phyloP scores from a whole-genome alignment of 1,140 invertebrate genomes.

The Hycleus cichorii region DNA sequence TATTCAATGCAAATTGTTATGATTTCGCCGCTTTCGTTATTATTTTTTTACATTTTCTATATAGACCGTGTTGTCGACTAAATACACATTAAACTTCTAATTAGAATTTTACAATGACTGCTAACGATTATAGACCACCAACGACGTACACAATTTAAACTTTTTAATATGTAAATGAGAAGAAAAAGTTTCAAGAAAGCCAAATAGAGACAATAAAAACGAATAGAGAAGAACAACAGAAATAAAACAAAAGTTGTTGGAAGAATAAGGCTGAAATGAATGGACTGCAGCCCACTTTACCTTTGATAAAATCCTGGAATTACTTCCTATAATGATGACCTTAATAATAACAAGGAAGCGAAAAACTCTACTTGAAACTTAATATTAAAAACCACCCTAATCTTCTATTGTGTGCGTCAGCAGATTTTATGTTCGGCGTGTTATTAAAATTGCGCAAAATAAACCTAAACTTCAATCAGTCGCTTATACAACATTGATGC shows the following conservation, averaged over 20 bases:
- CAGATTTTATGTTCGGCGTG: background rate
- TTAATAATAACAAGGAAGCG: too few species aligned
- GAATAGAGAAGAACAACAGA: too few species aligned
- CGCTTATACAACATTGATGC: background rate
- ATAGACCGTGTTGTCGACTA: background rate
- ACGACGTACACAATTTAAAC: background rate
- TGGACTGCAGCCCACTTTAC: too few species aligned
- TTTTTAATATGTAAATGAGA: slow-evolving; percentile 4
- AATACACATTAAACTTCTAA: slow-evolving; percentile 5
- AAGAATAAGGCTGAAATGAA: too few species aligned
- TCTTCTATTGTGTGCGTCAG: too few species aligned
- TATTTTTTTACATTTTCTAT: background rate
- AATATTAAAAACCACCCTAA: too few species aligned
- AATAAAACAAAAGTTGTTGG: too few species aligned
- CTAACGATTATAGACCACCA: background rate
- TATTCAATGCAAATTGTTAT: slow-evolving; percentile 5
- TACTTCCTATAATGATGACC: too few species aligned
- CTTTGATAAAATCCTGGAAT: too few species aligned
- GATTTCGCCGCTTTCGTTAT: background rate
- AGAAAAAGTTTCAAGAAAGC: too few species aligned
- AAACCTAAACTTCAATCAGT: background rate
- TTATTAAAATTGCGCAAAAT: background rate
- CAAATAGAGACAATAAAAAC: too few species aligned
- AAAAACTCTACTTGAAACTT: too few species aligned
- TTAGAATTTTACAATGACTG: slow-evolving; percentile 4